phyloP scores from a whole-genome alignment of 2,888 invertebrate species.

The Drosophila setosimentum region DNA sequence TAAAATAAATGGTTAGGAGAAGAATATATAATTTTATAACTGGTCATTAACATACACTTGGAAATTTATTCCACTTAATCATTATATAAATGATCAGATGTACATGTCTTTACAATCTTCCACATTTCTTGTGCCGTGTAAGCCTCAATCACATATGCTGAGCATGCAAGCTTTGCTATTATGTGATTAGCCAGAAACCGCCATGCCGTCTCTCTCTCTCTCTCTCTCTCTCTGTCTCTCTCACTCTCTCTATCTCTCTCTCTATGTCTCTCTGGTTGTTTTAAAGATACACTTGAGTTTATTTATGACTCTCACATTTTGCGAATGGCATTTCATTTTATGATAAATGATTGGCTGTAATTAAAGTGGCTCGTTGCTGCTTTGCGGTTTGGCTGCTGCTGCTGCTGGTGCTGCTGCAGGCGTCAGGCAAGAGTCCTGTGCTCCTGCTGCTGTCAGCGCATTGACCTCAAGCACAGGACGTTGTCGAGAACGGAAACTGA shows the following conservation, averaged over 20 bases:
- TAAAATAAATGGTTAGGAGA: neutral
- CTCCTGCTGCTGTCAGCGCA: conserved; percentile 31
- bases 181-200: neutral
- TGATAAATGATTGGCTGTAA: conserved; percentile 71
- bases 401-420: neutral
- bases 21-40: neutral
- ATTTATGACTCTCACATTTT: conserved; percentile 61
- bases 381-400: conserved; percentile 6
- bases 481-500: conserved; percentile 39
- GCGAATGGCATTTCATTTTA: conserved; percentile 59
- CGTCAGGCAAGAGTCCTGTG: conserved; percentile 25
- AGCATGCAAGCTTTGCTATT: neutral
- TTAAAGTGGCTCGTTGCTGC: conserved; percentile 56
- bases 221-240: neutral
- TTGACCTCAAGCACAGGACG: conserved; percentile 47
- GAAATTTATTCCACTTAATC: neutral
- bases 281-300: conserved; percentile 42
- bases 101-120: neutral
- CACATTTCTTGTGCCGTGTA: neutral
- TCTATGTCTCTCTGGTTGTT: conserved; percentile 7
- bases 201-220: neutral
- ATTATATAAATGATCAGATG: neutral
- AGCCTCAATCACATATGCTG: neutral
- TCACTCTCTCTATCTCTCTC: neutral
- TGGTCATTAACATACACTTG: neutral